Conservation (phyloP, 2,797 vertebrate species). For the Malurus leucopterus region DNA sequence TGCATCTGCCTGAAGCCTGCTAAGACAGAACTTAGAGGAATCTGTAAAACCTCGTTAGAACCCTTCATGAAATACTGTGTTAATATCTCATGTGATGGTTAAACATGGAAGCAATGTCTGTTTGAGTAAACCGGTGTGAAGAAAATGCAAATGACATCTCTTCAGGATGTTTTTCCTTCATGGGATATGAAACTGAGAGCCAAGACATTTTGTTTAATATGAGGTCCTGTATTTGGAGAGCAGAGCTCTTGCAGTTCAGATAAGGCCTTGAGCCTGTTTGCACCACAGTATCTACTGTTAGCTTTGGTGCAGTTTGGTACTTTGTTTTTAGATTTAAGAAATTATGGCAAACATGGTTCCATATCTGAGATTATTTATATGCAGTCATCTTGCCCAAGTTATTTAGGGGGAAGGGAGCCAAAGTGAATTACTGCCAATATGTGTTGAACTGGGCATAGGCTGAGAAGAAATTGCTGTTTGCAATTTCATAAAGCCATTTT, state of each 20-base stretch:
- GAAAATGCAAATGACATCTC: not conserved
- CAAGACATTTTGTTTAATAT: not conserved
- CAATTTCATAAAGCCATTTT: not conserved
- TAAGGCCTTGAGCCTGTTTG: not conserved
- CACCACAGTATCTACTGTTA: not conserved
- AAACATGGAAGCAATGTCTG: not conserved
- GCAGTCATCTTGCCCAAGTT: not conserved
- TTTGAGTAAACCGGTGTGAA: not conserved
- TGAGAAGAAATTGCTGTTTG: not conserved
- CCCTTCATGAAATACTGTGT: not conserved
- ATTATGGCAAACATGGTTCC: not conserved
- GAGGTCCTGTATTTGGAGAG: not conserved
- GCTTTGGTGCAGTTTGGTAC: not conserved
- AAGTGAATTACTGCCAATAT: not conserved
- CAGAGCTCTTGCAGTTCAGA: not conserved
- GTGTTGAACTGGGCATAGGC: not conserved
- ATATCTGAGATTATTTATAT: not conserved
- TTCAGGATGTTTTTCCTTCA: not conserved
- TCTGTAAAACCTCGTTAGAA: not conserved
- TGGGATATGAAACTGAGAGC: not conserved
- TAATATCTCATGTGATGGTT: not conserved
- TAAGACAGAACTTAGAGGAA: not conserved
- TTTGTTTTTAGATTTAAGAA: not conserved
- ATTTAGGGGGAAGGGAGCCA: not conserved
- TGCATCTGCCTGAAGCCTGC: not conserved